A percentile compares a stretch with the other conserved stretches of the same genome.
phyloP scores from a whole-genome alignment of 2,888 invertebrate genomes.

The Dasysyrphus tricinctus region DNA sequence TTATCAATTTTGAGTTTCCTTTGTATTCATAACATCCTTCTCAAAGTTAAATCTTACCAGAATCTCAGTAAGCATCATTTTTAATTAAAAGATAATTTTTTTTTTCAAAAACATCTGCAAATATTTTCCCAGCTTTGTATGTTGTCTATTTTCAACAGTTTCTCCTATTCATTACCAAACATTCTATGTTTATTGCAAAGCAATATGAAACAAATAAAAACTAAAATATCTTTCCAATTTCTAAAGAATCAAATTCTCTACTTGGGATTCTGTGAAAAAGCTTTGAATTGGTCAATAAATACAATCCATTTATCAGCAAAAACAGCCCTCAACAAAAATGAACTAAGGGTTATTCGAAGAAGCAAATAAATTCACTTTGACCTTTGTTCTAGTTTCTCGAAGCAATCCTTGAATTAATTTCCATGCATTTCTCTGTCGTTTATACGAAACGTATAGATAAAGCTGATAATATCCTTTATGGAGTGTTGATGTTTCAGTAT shows the following conservation, averaged over 20 bases:
- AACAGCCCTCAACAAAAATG: not conserved
- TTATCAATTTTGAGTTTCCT: too few relatives aligned
- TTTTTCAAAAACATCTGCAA: too few relatives aligned
- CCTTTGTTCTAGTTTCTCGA: slow-evolving; percentile 28
- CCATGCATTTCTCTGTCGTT: not conserved
- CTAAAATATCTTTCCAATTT: not conserved
- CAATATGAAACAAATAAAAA: not conserved
- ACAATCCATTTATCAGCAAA: slow-evolving; percentile 39
- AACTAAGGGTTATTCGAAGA: not conserved
- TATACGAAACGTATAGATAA: too few relatives aligned
- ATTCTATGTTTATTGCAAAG: not conserved
- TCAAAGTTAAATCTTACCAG: too few relatives aligned
- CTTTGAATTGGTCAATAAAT: slow-evolving; percentile 7
- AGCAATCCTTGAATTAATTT: slow-evolving; percentile 18
- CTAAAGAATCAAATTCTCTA: not conserved
- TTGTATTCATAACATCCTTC: too few relatives aligned
- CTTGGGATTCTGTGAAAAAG: not conserved
- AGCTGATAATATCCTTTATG: not conserved
- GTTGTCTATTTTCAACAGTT: not conserved
- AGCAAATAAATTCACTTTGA: slow-evolving; percentile 20
- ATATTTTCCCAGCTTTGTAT: too few relatives aligned
- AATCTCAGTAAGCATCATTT: too few relatives aligned
- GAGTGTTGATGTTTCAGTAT: not conserved
- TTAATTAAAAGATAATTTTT: too few relatives aligned
- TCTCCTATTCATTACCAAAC: not conserved